Evolutionary conservation across 2,888 invertebrate species (phyloP), one percentile per base, ranked within the genome.

Genomic region (Xanthia togata): DNA sequence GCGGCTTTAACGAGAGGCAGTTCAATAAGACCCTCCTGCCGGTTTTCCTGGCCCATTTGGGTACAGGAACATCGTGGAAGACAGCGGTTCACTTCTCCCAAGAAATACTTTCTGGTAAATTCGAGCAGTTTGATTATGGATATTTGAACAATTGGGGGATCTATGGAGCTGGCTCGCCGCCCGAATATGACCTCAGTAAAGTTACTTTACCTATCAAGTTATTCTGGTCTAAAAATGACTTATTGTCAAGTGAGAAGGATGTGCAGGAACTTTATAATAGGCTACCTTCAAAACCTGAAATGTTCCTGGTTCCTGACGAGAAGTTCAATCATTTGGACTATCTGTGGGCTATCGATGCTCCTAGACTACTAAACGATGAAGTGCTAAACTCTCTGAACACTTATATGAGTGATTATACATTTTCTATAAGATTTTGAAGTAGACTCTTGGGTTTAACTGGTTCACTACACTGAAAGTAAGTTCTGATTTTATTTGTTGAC

Each of bases 321-420:
- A 95, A 97, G 44, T 98, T 98, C 89, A 98, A 98, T 90, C 98
- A 98, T 89, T 93, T 98, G 53, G 98, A 98, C 91, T 98, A 98
- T 90, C 90, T 98, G 14, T 98, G 97, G 97, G 98, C 97, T 0
- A 95, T 95, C 35, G 97, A 98, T 84, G 97, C 97, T 0, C 96
- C 97, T 0, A 93, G 93, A 67, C 91, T 98, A 44, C 93, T 98
- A 0, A 98, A 98, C 88, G 84, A 96, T 20, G 95, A 96, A 81
- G 78, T 97, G 23, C 77, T 97, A 20, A 90, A 93, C 20, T 92
- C 92, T 31, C 83, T 96, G 9, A 59, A 79, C 4, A 81, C 8
- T 0, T 67, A 75, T 63, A 88, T 87, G 88, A 72, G 65, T 14
- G 74, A 67, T 20, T 75, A 73, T 53, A 63, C 55, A 31, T 84